These are phyloP conservation scores for Menura novaehollandiae DNA, from an alignment of 2,113 vertebrate species.

Conservation along the genomic window DNA sequence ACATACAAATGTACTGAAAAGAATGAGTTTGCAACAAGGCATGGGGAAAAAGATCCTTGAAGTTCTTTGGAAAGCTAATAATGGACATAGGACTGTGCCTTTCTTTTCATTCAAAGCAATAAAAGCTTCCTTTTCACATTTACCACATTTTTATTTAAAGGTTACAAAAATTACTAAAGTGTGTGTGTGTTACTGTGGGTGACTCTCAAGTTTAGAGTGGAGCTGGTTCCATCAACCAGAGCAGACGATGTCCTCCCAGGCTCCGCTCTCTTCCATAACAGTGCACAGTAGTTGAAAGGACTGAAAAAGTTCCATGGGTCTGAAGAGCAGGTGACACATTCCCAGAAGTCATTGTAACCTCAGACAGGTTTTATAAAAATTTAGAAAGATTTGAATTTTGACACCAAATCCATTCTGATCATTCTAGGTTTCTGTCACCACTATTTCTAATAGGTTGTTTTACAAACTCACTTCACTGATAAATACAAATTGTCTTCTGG, in stretches of 20 bases:
- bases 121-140: background rate
- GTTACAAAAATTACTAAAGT: background rate
- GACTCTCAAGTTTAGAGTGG: background rate
- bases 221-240: background rate
- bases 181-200: accelerated
- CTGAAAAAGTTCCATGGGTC: background rate
- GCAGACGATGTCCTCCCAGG: background rate
- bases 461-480: background rate
- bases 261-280: background rate
- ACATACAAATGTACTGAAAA: background rate
- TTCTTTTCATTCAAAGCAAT: background rate
- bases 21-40: background rate
- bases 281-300: background rate
- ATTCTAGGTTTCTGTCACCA: background rate
- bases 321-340: background rate
- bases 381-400: background rate
- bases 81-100: background rate
- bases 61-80: background rate
- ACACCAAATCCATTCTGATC: background rate
- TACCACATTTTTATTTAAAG: background rate
- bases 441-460: background rate
- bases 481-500: background rate
- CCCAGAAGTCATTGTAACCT: background rate
- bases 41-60: background rate
- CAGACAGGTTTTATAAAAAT: background rate